Evolutionary conservation across 2,113 vertebrate species (phyloP).

Genomic region (Gracilinanus agilis): DNA sequence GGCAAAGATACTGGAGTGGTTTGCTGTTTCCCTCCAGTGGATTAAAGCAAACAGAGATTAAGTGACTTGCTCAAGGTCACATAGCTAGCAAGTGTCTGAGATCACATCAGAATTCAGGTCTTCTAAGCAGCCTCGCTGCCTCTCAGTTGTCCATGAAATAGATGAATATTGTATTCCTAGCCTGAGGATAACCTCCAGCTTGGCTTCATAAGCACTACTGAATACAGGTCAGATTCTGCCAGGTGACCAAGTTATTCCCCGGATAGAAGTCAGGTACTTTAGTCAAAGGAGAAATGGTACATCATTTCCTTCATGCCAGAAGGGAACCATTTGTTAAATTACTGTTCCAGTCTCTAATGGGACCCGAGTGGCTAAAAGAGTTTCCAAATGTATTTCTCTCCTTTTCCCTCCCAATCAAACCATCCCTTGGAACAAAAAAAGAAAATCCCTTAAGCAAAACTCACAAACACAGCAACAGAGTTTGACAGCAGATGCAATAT

Average conservation of each 20-base stretch:
- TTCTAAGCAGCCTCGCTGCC: too few relatives aligned
- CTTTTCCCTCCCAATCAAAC: background rate
- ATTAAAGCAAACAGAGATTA: too few relatives aligned
- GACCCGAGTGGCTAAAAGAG: constrained; percentile 49
- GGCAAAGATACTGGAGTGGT: too few relatives aligned
- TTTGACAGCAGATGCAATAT: background rate
- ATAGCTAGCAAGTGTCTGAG: too few relatives aligned
- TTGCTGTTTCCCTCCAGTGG: too few relatives aligned
- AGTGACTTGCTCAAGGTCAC: too few relatives aligned
- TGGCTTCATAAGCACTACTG: constrained; percentile 47
- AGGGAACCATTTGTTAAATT: constrained; percentile 51
- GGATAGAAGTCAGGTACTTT: background rate
- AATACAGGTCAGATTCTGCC: constrained; percentile 40
- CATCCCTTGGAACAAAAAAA: background rate
- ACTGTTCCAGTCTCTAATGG: constrained; percentile 49
- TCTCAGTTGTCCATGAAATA: too few relatives aligned
- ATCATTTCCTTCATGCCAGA: constrained; percentile 23
- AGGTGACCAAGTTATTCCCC: constrained; percentile 24
- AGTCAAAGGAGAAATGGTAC: background rate
- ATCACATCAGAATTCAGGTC: too few relatives aligned
- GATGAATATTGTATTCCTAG: constrained; percentile 12
- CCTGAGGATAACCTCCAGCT: constrained; percentile 57
- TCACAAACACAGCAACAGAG: background rate
- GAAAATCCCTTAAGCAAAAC: background rate
- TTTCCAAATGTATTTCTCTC: constrained; percentile 42